A percentile compares a stretch with the other conserved stretches of the same genome.
Conservation (phyloP, 2,113 vertebrate species). For the Leucopternis melanops region DNA sequence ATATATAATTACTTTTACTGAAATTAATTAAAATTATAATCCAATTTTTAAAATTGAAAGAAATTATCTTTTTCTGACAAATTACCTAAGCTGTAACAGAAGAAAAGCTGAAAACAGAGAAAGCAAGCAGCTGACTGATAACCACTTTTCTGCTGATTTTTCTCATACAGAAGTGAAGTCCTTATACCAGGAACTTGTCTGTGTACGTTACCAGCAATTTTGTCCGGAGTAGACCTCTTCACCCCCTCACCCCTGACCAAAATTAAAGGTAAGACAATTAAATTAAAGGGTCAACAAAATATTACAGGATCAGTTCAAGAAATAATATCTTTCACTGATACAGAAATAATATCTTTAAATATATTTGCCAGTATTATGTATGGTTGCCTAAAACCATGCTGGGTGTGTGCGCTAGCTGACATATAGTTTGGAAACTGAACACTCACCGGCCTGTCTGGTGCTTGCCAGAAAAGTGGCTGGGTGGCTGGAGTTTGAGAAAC, state of each 20-base stretch:
- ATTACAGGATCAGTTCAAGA: not conserved
- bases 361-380: not conserved
- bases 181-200: not conserved
- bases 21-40: not conserved
- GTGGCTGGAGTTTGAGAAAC: not conserved
- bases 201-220: not conserved
- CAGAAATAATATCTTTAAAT: not conserved
- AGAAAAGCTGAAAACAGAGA: not conserved
- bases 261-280: not conserved
- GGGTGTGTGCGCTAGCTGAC: not conserved
- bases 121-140: not conserved
- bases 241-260: not conserved
- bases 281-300: not conserved
- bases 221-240: not conserved
- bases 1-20: not conserved
- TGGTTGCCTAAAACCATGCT: rapidly evolving
- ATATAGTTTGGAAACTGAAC: not conserved
- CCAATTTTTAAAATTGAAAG: not conserved
- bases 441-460: not conserved
- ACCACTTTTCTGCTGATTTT: not conserved
- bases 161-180: not conserved
- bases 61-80: not conserved
- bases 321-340: not conserved
- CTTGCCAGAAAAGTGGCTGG: not conserved
- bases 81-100: not conserved